Base-by-base conservation (phyloP, 2,113 vertebrate species). In the Onychostoma macrolepis region DNA sequence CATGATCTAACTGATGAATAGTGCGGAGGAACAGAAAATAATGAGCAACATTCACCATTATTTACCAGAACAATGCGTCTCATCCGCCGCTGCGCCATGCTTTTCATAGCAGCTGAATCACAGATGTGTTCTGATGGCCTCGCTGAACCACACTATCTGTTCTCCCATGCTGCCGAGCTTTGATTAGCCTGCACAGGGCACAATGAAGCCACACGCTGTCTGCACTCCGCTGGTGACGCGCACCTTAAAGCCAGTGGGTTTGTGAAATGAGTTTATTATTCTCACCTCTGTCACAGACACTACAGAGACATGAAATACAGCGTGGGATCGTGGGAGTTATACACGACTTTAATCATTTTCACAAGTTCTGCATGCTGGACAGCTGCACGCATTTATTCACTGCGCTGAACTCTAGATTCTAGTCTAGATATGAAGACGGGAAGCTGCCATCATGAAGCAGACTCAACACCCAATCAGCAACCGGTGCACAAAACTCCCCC, bases 181-280 rank as follows among this genome's bases (percentile, higher is more conserved):
- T 78, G 82, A 91, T 87, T 84, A 87, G 67, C 43, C 53, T 69
- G 82, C 58, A 69, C 10, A 30, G 63, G 13, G 33, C 50, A 38
- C n/a, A 36, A 58, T 28, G 56, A 87, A 80, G 21, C 11, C 7
- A 24, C 8, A 17, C 48, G 38, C 38, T 8, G 53, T 24, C 53
- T 58, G 56, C n/a, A 24, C 24, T 4, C 56, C 24, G 56, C 56
- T 9, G 56, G 21, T 10, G 21, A 58, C 56, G 21, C 4, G 56
- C 21, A n/a, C 21, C 9, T n/a, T 58, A 10, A 9, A 58, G 56
- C 56, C 24, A 10, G 1, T 8, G 9, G 58, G 24, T 61, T n/a
- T n/a, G 58, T n/a, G n/a, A 63, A 63, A 26, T 26, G 3, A 26
- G 4, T 26, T n/a, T n/a, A 63, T 26, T 26, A 63, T 17, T 63